A percentile compares a stretch with the other conserved stretches of the same genome.
These are phyloP conservation scores for Gobiocypris rarus DNA, from an alignment of 2,113 vertebrate genomes.

Conservation along the genomic window DNA sequence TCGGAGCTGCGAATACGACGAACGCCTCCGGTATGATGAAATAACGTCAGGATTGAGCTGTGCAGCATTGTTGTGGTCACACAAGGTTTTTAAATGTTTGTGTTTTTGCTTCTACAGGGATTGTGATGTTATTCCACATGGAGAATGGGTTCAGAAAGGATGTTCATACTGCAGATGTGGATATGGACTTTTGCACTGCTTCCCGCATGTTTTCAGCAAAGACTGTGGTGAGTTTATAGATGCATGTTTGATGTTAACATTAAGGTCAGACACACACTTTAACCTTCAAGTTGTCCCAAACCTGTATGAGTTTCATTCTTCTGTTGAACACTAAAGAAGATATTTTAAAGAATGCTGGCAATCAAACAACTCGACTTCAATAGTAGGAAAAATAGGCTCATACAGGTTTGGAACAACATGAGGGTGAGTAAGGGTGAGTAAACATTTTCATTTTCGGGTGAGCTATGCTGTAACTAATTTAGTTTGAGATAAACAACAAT, in stretches of 20 bases:
- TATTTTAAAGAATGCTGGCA: too few relatives aligned
- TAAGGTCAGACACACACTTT: not conserved
- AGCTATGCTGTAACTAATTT: too few relatives aligned
- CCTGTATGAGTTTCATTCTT: too few relatives aligned
- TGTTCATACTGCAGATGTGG: constrained; percentile 72
- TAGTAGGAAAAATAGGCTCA: too few relatives aligned
- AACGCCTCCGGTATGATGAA: constrained; percentile 61
- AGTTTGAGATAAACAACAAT: constrained; percentile 40
- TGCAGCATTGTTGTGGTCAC: too few relatives aligned
- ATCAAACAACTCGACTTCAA: too few relatives aligned
- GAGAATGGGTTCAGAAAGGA: constrained; percentile 70
- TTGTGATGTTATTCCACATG: constrained; percentile 67
- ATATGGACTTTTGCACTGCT: constrained; percentile 71
- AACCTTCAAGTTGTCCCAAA: too few relatives aligned
- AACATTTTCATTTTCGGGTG: too few relatives aligned
- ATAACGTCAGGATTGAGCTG: not conserved
- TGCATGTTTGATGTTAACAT: not conserved
- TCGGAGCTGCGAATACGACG: constrained; percentile 73
- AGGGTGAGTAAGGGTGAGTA: too few relatives aligned
- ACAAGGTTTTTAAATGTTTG: not conserved
- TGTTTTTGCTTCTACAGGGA: constrained; percentile 53
- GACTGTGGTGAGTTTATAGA: constrained; percentile 68
- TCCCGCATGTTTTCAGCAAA: constrained; percentile 68
- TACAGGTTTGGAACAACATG: too few relatives aligned
- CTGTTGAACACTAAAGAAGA: too few relatives aligned